Conservation (phyloP, 2,113 vertebrate genomes). For the Jacana jacana region DNA sequence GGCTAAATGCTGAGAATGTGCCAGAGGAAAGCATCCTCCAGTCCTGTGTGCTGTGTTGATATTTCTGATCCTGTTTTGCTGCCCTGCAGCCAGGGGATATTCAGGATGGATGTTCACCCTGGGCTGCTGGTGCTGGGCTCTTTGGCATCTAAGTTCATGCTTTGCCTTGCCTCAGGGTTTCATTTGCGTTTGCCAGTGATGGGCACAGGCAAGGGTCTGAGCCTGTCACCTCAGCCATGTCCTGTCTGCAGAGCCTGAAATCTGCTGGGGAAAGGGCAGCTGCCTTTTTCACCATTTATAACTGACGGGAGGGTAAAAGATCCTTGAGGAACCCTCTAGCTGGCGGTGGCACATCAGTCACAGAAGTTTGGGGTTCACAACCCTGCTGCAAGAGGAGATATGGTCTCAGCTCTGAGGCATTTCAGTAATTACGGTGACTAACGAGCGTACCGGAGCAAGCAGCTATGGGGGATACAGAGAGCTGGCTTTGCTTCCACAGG, state of each 20-base stretch:
- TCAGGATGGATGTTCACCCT: not conserved
- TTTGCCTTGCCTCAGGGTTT: not conserved
- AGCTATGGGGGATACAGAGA: not conserved
- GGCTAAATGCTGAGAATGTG: not conserved
- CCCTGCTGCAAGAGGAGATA: fast-evolving
- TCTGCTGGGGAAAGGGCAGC: not conserved
- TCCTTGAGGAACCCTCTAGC: not conserved
- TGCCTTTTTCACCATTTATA: not conserved
- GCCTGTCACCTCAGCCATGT: fast-evolving
- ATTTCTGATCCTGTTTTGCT: not conserved
- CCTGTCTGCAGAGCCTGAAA: not conserved
- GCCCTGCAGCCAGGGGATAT: not conserved
- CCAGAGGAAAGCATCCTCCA: fast-evolving
- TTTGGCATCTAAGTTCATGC: not conserved
- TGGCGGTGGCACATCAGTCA: not conserved
- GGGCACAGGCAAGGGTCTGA: not conserved
- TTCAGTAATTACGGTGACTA: not conserved
- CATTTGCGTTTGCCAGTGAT: fast-evolving
- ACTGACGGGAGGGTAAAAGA: not conserved
- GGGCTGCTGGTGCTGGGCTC: fast-evolving
- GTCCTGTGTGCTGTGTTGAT: fast-evolving
- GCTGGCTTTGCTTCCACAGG: not conserved
- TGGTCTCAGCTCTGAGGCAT: not conserved
- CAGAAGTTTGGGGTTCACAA: not conserved
- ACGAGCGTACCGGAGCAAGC: not conserved